A percentile compares a stretch with the other conserved stretches of the same genome.
These are phyloP conservation scores for Bungarus multicinctus DNA, from an alignment of 2,113 vertebrate genomes.

Conservation along the genomic window DNA sequence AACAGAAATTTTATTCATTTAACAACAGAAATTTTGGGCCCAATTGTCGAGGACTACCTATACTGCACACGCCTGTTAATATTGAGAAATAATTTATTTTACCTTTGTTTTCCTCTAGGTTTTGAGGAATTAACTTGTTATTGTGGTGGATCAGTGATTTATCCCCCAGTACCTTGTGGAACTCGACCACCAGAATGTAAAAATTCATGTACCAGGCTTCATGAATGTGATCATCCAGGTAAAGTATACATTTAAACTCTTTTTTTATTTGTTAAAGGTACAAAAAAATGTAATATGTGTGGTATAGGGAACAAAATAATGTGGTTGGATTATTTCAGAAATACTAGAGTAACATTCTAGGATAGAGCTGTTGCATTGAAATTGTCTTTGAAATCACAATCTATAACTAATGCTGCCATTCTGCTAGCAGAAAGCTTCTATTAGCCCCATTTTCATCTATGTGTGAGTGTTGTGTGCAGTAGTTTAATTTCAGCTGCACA, in stretches of 20 bases:
- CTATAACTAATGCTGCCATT: not conserved
- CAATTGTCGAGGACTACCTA: not conserved
- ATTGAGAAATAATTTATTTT: slow-evolving; percentile 4
- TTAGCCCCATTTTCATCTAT: not conserved
- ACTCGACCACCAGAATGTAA: slow-evolving; percentile 95
- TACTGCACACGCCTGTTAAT: not conserved
- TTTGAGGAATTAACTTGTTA: slow-evolving; percentile 96
- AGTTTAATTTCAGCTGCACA: not conserved
- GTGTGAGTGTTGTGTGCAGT: not conserved
- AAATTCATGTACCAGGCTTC: slow-evolving; percentile 83
- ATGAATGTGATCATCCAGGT: slow-evolving; percentile 97
- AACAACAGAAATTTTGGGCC: not conserved
- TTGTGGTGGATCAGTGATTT: slow-evolving; percentile 89
- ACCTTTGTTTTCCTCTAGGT: slow-evolving; percentile 69
- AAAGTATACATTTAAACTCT: not conserved
- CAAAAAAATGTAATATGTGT: not conserved
- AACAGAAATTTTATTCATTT: not conserved
- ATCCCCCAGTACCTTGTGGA: slow-evolving; percentile 92
- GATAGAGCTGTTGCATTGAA: not conserved
- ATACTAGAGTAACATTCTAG: not conserved
- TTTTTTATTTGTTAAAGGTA: not conserved
- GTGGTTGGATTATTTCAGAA: not conserved
- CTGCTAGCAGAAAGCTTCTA: not conserved
- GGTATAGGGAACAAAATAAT: not conserved
- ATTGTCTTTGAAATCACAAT: not conserved